Percentiles rank a stretch among this genome's conserved stretches.
These are phyloP conservation scores for Zaprionus lachaisei DNA, from an alignment of 1,140 invertebrate genomes.

Conservation along the genomic window DNA sequence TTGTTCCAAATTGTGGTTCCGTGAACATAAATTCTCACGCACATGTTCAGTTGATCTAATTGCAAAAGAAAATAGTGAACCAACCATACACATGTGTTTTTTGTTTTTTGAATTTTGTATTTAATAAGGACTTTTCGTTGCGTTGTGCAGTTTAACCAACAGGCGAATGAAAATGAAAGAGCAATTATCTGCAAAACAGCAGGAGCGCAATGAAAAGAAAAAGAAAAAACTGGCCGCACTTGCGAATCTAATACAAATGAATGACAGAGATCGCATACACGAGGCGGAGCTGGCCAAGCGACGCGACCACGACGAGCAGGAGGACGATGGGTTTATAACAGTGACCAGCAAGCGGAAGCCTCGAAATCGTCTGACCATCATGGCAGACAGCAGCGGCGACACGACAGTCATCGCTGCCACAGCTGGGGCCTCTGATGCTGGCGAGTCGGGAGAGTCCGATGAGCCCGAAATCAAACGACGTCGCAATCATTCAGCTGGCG, in stretches of 20 bases:
- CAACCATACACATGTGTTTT: constrained; percentile 44
- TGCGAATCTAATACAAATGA: constrained; percentile 87
- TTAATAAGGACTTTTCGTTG: constrained; percentile 15
- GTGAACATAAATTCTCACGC: neutral
- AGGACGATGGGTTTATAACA: constrained; percentile 59
- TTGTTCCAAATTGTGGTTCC: constrained; percentile 2
- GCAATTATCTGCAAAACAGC: constrained; percentile 84
- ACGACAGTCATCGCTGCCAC: neutral
- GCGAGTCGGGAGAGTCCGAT: constrained; percentile 15
- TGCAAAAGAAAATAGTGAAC: constrained; percentile 11
- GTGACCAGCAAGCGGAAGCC: constrained; percentile 68
- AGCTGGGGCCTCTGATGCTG: constrained; percentile 2
- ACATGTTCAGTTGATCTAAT: neutral
- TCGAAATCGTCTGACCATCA: constrained; percentile 57
- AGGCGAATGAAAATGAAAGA: constrained; percentile 69
- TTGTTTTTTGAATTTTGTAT: constrained; percentile 6
- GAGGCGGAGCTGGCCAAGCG: constrained; percentile 52
- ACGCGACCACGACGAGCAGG: constrained; percentile 35
- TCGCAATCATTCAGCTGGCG: constrained; percentile 47
- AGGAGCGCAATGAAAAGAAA: constrained; percentile 87
- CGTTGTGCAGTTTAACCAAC: constrained; percentile 52
- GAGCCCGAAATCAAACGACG: constrained; percentile 50
- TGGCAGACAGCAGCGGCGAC: constrained; percentile 31
- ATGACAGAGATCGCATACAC: constrained; percentile 86
- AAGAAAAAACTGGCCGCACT: constrained; percentile 88